A percentile compares a stretch with the other conserved stretches of the same genome.
These are phyloP conservation scores for Ceratitis capitata DNA, from an alignment of 1,140 invertebrate genomes.

Conservation along the genomic window DNA sequence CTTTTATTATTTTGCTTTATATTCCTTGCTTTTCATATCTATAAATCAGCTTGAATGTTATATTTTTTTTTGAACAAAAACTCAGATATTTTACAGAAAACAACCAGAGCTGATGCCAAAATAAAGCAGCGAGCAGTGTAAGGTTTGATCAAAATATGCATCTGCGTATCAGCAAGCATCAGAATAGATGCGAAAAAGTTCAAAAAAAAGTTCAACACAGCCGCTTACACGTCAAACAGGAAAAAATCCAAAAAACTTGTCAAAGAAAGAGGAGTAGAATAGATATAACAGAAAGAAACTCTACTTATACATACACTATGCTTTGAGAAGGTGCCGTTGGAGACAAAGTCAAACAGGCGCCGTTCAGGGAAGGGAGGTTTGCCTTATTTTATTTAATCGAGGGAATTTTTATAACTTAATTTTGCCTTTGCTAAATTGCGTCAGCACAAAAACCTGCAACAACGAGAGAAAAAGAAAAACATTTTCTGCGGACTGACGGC, in stretches of 20 bases:
- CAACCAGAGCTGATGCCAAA: too few species aligned
- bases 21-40: too few species aligned
- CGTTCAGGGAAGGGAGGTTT: slow-evolving; percentile 1
- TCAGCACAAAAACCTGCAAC: not conserved
- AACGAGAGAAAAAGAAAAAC: too few species aligned
- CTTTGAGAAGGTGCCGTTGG: not conserved
- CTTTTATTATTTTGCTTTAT: too few species aligned
- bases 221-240: not conserved
- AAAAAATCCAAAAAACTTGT: not conserved
- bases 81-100: too few species aligned
- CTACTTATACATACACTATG: not conserved
- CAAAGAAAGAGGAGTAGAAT: not conserved
- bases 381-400: slow-evolving; percentile 43
- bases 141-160: too few species aligned
- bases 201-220: too few species aligned
- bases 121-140: too few species aligned
- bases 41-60: too few species aligned
- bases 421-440: slow-evolving; percentile 38
- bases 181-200: not conserved
- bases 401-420: slow-evolving; percentile 47
- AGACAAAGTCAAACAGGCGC: not conserved
- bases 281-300: not conserved
- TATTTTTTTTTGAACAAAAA: too few species aligned
- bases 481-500: not conserved
- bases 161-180: not conserved